Conservation (phyloP, 2,888 invertebrate species). For the Geophilus truncorum region DNA sequence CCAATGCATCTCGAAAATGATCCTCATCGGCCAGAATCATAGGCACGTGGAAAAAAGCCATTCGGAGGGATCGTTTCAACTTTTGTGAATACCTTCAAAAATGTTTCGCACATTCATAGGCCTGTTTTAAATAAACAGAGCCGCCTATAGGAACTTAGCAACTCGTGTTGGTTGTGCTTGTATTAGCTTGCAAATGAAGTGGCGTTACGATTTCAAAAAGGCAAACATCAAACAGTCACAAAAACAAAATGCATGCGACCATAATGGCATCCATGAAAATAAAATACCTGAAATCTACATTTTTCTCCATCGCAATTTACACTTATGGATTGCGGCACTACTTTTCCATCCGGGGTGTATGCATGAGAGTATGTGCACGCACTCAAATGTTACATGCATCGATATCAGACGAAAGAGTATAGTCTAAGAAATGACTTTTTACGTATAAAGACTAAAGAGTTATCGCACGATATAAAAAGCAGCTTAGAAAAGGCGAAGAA, state of each 20-base stretch:
- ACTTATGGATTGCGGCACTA: slow-evolving; percentile 5
- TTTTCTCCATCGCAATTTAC: not conserved
- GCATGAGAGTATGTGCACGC: not conserved
- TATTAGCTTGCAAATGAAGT: slow-evolving; percentile 16
- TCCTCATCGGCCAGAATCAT: not conserved
- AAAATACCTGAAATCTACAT: slow-evolving; percentile 16
- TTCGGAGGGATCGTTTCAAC: not conserved
- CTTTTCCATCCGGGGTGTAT: not conserved
- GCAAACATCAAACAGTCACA: slow-evolving; percentile 15
- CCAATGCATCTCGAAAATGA: not conserved
- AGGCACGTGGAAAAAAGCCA: not conserved
- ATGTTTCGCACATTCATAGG: slow-evolving; percentile 12
- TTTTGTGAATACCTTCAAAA: not conserved
- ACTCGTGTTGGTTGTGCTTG: not conserved
- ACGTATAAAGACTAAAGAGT: not conserved
- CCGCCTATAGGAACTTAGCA: not conserved
- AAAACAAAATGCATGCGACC: not conserved
- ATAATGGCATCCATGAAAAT: not conserved
- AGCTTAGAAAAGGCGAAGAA: not conserved
- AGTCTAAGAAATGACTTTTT: not conserved
- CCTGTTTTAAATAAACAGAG: slow-evolving; percentile 10
- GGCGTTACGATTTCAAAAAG: slow-evolving; percentile 6
- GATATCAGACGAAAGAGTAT: not conserved
- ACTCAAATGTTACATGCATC: not conserved
- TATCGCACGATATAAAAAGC: not conserved